Evolutionary conservation across 2,113 vertebrate genomes (phyloP).

Genomic region (Rhinogobius similis): DNA sequence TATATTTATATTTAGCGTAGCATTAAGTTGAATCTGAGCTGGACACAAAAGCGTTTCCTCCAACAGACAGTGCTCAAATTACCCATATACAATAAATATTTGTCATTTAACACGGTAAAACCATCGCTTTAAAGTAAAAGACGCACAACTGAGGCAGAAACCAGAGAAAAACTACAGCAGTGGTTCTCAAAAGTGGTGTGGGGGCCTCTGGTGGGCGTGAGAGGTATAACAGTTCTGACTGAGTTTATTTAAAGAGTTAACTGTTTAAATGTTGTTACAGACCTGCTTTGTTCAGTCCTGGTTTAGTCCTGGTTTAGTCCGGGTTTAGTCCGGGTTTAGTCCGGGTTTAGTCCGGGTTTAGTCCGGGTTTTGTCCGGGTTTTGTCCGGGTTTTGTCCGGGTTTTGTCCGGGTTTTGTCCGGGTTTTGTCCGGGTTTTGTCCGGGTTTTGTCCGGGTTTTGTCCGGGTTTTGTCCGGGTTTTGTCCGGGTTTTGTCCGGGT

Average conservation of each 20-base stretch:
- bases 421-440: too few relatives aligned
- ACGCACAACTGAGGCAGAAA: neutral
- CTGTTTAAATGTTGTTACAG: neutral
- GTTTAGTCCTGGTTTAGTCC: neutral
- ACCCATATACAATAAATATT: conserved; percentile 9
- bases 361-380: neutral
- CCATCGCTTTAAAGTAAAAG: neutral
- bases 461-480: too few relatives aligned
- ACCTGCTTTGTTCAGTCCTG: too few relatives aligned
- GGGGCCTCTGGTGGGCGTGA: neutral
- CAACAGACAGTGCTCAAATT: conserved; percentile 3
- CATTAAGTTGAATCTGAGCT: conserved; percentile 3
- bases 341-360: neutral
- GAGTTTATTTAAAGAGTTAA: too few relatives aligned
- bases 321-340: neutral
- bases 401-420: too few relatives aligned
- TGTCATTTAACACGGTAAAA: conserved; percentile 15
- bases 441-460: too few relatives aligned
- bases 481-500: too few relatives aligned
- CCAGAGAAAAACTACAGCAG: conserved; percentile 4
- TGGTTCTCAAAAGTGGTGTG: neutral
- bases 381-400: neutral
- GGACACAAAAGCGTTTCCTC: neutral
- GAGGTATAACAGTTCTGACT: neutral
- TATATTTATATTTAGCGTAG: neutral